These are phyloP conservation scores for Toxotes chatareus DNA, from an alignment of 2,113 vertebrate genomes.

Conservation along the genomic window DNA sequence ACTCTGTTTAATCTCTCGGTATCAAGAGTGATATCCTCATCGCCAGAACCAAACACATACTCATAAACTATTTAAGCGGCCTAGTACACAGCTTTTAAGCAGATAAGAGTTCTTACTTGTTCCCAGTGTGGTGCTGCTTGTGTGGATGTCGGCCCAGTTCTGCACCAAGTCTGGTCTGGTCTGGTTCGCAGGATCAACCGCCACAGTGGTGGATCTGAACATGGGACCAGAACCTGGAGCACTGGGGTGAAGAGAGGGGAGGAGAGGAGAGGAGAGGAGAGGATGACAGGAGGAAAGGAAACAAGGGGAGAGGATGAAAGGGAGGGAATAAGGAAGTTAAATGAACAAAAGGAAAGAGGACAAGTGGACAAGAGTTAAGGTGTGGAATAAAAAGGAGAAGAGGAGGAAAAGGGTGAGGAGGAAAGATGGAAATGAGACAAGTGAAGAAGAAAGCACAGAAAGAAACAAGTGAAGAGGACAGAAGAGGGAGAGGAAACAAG, in stretches of 20 bases:
- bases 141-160: constrained; percentile 49
- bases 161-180: constrained; percentile 29
- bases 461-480: not conserved
- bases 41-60: constrained; percentile 62
- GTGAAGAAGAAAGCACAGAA: not conserved
- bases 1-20: constrained; percentile 49
- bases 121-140: constrained; percentile 32
- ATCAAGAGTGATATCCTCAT: constrained; percentile 54
- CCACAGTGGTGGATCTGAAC: constrained; percentile 80
- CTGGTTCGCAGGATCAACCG: constrained; percentile 63
- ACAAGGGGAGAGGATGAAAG: not conserved
- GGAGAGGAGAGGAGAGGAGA: not conserved
- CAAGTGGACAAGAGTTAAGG: too few relatives aligned
- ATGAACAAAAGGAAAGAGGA: too few relatives aligned
- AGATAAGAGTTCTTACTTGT: constrained; percentile 57
- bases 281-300: not conserved
- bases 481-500: constrained; percentile 47
- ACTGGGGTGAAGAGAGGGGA: constrained; percentile 49
- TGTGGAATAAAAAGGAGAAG: not conserved
- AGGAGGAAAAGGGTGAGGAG: not conserved
- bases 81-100: constrained; percentile 13
- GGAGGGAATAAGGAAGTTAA: not conserved
- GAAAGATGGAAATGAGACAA: not conserved
- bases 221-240: constrained; percentile 80
- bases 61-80: constrained; percentile 65